phyloP scores from a whole-genome alignment of 2,113 vertebrate species.

The Campylomormyrus numenius region DNA sequence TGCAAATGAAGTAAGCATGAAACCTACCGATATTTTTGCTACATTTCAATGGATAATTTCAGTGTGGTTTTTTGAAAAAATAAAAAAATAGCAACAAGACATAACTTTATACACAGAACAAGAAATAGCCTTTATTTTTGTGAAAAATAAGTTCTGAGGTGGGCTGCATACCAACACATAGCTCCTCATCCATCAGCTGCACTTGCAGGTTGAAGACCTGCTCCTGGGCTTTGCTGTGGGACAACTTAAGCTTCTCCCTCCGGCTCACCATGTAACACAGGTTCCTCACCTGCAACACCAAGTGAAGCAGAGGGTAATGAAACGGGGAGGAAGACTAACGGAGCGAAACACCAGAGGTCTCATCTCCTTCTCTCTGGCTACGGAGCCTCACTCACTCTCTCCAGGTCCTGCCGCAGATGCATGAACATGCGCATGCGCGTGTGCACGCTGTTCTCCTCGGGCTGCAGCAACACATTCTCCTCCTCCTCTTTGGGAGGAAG shows the following conservation, averaged over 20 bases:
- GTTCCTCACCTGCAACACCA: constrained; percentile 78
- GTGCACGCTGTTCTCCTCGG: constrained; percentile 91
- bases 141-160: background rate
- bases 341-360: background rate
- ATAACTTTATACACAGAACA: background rate
- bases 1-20: background rate
- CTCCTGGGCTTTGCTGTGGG: constrained; percentile 90
- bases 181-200: constrained; percentile 81
- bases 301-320: background rate
- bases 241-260: constrained; percentile 89
- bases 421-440: constrained; percentile 99
- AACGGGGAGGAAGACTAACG: background rate
- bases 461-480: constrained; percentile 80
- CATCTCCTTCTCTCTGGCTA: background rate
- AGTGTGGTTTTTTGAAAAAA: background rate
- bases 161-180: constrained; percentile 52
- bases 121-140: background rate
- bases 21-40: background rate
- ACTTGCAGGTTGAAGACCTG: constrained; percentile 90
- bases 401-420: constrained; percentile 93
- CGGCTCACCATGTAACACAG: constrained; percentile 98
- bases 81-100: background rate
- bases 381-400: constrained; percentile 73
- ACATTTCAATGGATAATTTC: background rate
- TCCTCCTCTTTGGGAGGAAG: constrained; percentile 88